Conservation (phyloP, 1,140 invertebrate genomes). For the Drosophila mauritiana region DNA sequence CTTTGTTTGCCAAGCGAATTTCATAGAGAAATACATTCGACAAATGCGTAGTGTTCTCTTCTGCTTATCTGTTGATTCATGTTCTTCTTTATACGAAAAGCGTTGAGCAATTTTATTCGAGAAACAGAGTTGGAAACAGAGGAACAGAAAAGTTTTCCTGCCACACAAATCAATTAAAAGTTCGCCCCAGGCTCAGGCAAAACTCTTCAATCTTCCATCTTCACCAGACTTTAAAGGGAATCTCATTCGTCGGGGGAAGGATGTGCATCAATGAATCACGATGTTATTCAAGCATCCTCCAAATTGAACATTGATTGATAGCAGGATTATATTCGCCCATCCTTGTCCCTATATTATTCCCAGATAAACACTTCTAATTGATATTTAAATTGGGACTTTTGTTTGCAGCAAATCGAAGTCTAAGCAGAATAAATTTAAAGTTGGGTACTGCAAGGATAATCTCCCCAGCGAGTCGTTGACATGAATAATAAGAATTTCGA, state of each 20-base stretch:
- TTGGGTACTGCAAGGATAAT: conserved; percentile 2
- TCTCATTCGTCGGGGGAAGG: neutral
- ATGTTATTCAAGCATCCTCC: conserved; percentile 3
- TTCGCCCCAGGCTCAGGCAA: conserved; percentile 27
- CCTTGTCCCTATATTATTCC: neutral
- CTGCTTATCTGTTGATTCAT: conserved; percentile 42
- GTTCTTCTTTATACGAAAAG: conserved; percentile 12
- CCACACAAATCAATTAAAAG: conserved; percentile 65
- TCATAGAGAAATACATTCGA: conserved; percentile 31
- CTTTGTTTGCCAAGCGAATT: conserved; percentile 19
- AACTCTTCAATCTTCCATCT: conserved; percentile 35
- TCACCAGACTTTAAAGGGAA: conserved; percentile 27
- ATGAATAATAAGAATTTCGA: conserved; percentile 25
- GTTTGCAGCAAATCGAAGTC: conserved; percentile 14
- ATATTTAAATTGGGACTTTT: conserved; percentile 50
- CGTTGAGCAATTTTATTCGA: conserved; percentile 30
- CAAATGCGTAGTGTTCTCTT: conserved; percentile 24
- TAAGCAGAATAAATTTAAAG: conserved; percentile 46
- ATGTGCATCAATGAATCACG: conserved; percentile 18
- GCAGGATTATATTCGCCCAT: conserved; percentile 1
- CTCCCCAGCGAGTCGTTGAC: no score
- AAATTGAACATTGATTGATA: conserved; percentile 39
- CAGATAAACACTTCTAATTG: conserved; percentile 36
- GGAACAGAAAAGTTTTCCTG: conserved; percentile 30
- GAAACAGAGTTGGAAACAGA: conserved; percentile 1